A percentile compares a stretch with the other conserved stretches of the same genome.
Conservation (phyloP, 2,113 vertebrate species). For the Menura novaehollandiae region DNA sequence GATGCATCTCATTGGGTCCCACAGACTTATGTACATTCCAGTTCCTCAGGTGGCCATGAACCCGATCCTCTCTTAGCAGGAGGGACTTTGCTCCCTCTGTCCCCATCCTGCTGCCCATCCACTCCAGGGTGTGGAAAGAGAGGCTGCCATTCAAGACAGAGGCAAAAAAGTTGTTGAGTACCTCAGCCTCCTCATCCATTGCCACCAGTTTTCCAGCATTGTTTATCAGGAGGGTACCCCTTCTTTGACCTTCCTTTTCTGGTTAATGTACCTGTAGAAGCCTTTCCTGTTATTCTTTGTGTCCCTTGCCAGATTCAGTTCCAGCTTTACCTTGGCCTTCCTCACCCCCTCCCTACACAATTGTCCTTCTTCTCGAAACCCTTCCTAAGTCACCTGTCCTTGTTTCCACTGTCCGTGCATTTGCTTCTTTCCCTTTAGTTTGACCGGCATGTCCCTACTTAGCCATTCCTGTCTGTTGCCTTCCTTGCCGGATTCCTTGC, state of each 20-base stretch:
- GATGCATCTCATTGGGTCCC: background rate
- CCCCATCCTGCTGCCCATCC: background rate
- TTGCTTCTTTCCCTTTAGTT: background rate
- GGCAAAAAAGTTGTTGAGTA: background rate
- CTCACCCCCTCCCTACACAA: background rate
- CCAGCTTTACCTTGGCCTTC: background rate
- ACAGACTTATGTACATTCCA: background rate
- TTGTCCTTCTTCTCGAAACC: background rate
- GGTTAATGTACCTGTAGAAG: background rate
- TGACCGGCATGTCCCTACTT: background rate
- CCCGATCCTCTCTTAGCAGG: no score
- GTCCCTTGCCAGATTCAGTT: background rate
- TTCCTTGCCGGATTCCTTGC: background rate
- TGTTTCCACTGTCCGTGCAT: background rate
- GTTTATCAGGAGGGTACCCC: rapidly evolving
- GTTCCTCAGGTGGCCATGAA: background rate
- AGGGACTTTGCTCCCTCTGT: background rate
- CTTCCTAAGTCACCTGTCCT: background rate
- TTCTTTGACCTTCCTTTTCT: background rate
- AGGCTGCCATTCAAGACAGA: background rate
- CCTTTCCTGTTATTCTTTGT: background rate
- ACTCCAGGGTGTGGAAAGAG: background rate
- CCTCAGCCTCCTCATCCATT: background rate
- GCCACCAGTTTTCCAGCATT: background rate
- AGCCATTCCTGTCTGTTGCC: background rate